Evolutionary conservation across 2,797 vertebrate species (phyloP), one percentile per base, ranked within the genome.

Genomic region (Eurystomus glaucurus): DNA sequence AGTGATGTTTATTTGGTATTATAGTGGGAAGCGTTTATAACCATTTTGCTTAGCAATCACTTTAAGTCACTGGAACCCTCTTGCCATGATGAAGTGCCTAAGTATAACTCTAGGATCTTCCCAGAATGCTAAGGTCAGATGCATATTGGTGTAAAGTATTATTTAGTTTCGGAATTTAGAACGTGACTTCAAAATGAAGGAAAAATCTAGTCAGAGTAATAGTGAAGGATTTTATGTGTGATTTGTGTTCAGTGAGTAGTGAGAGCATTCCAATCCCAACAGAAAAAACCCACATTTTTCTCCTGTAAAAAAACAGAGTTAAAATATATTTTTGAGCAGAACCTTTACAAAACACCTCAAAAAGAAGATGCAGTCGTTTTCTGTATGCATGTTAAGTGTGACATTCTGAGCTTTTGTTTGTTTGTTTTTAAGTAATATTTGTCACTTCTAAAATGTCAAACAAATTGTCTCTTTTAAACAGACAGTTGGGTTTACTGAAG

Each of bases 381-480:
- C 51, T 90, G 37, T 84, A n/a, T 69, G 90, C 58, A 95, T 90
- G 69, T 66, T 86, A 77, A 64, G 21, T 77, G n/a, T 58, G 26
- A 90, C 65, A 66, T 43, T 54, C 48, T 48, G 52, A 88, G 35
- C 31, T 19, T 86, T 77, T 94, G 71, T 90, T 96, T 50, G 11
- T 97, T 98, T 41, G 41, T 93, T 92, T 9, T 95, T 93, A 91
- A 86, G 58, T 86, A 28, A 78, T 78, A 91, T 95, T 95, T 75
- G 80, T 94, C 64, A 86, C 80, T 97, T 97, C 58, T 69, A 83
- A 81, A 95, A 84, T 77, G 57, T 96, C 82, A 92, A 69, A 94
- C 80, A 95, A 85, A 91, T 79, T 0, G 1, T 86, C 79, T 94
- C 39, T 95, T 77, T 88, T 57, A 94, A 96, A 95, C 51, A 91